Percentiles rank a stretch among this genome's conserved stretches.
These are phyloP conservation scores for Xylocampa areola DNA, from an alignment of 2,888 invertebrate genomes.

Conservation along the genomic window DNA sequence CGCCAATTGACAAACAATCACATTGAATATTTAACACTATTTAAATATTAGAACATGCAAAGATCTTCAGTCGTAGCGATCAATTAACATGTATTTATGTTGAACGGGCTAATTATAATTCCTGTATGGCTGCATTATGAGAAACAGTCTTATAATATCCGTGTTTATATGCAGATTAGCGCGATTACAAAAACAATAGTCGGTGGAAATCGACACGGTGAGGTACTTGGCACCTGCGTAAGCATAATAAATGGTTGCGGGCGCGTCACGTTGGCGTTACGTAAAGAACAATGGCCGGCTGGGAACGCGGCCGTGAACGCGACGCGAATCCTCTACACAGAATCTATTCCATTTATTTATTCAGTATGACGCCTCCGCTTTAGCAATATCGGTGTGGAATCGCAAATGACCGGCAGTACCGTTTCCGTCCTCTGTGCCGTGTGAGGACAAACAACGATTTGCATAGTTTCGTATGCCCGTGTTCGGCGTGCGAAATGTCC, in stretches of 20 bases:
- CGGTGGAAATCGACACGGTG: constrained; percentile 80
- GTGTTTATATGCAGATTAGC: constrained; percentile 63
- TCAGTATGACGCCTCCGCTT: constrained; percentile 78
- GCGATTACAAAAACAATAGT: constrained; percentile 78
- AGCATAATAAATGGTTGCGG: constrained; percentile 73
- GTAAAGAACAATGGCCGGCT: constrained; percentile 86
- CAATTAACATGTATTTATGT: constrained; percentile 48
- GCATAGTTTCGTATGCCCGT: constrained; percentile 76
- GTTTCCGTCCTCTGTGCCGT: constrained; percentile 75
- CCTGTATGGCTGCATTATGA: constrained; percentile 47
- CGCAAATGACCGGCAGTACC: constrained; percentile 79
- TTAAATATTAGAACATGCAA: constrained; percentile 42
- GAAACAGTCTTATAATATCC: constrained; percentile 58
- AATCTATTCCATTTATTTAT: constrained; percentile 75
- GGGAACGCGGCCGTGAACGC: constrained; percentile 85
- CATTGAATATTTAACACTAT: constrained; percentile 36
- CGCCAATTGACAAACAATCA: constrained; percentile 50
- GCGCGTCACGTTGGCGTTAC: constrained; percentile 77
- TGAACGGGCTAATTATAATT: constrained; percentile 53
- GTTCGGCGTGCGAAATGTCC: constrained; percentile 64
- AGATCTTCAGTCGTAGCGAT: constrained; percentile 34
- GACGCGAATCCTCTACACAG: constrained; percentile 72
- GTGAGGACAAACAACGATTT: constrained; percentile 76
- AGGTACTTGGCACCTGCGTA: constrained; percentile 74
- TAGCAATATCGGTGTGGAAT: constrained; percentile 80